A percentile compares a stretch with the other conserved stretches of the same genome.
Evolutionary conservation across 35 echinoderm and acorn worm genomes (phyloP).

Genomic region (Heliocidaris erythrogramma): DNA sequence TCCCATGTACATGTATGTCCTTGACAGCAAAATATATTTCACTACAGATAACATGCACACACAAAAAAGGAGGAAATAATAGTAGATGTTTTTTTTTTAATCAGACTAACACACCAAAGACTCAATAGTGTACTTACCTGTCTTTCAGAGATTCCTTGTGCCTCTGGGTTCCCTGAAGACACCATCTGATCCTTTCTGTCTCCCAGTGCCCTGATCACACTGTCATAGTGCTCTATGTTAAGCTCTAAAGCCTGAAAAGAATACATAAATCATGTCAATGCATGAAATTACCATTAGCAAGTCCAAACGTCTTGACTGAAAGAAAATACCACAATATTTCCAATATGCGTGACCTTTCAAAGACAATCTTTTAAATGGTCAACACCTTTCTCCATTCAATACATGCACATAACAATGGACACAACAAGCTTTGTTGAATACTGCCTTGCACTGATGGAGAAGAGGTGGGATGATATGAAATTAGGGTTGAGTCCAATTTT

Average conservation of each 20-base stretch:
- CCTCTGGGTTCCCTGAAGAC: constrained; percentile 55
- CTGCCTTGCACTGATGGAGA: too few relatives aligned
- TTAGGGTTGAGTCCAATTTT: too few relatives aligned
- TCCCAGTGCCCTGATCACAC: constrained; percentile 61
- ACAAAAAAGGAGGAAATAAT: too few relatives aligned
- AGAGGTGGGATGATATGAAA: too few relatives aligned
- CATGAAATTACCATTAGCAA: too few relatives aligned
- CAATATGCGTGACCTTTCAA: not conserved
- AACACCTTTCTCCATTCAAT: not conserved
- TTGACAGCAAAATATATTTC: too few relatives aligned
- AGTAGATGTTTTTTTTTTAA: too few relatives aligned
- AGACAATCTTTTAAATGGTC: not conserved
- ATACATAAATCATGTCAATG: not conserved
- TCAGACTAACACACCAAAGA: not conserved
- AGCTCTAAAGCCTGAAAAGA: constrained; percentile 64
- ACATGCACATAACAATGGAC: not conserved
- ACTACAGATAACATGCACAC: too few relatives aligned
- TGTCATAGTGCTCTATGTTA: constrained; percentile 74
- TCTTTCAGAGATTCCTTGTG: constrained; percentile 54
- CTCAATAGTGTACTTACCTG: constrained; percentile 57
- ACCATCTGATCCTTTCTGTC: constrained; percentile 62
- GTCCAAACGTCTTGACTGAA: not conserved
- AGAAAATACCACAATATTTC: not conserved
- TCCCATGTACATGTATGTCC: too few relatives aligned
- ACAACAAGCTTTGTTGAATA: too few relatives aligned